Evolutionary conservation across 2,888 invertebrate genomes (phyloP).

Genomic region (Lampropteryx suffumata): DNA sequence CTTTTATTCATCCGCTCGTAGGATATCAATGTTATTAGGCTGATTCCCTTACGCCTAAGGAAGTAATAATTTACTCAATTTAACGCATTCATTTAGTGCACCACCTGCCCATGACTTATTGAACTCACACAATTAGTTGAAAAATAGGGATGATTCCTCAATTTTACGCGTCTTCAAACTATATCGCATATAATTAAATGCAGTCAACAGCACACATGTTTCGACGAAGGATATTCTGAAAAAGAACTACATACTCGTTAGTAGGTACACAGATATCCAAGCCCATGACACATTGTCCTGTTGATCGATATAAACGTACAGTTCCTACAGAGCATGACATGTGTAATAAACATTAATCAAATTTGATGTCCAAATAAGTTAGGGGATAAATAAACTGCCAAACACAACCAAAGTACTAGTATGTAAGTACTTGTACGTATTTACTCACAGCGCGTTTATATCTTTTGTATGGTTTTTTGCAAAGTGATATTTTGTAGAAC

Average conservation of each 20-base stretch:
- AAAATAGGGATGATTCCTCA: no score
- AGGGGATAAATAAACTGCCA: not conserved
- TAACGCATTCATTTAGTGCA: no score
- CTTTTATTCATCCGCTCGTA: no score
- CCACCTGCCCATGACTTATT: no score
- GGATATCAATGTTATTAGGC: no score
- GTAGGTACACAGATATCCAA: not conserved
- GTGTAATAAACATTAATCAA: slow-evolving; percentile 4
- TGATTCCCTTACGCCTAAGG: no score
- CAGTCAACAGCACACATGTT: slow-evolving; percentile 16
- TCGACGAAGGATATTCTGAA: slow-evolving; percentile 10
- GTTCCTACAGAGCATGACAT: slow-evolving; percentile 9
- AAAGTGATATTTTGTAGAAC: not conserved
- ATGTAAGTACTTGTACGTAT: not conserved
- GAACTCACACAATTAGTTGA: no score
- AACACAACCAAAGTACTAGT: not conserved
- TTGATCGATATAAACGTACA: slow-evolving; percentile 3
- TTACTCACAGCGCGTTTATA: slow-evolving; percentile 25
- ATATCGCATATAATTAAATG: slow-evolving; percentile 5
- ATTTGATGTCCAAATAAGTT: not conserved
- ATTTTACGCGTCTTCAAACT: not conserved
- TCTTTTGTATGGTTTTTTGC: slow-evolving; percentile 17
- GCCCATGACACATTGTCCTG: slow-evolving; percentile 21
- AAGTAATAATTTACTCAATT: no score
- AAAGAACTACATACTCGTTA: not conserved